These are phyloP conservation scores for Linnaemya tessellans DNA, from an alignment of 2,888 invertebrate species.

Conservation along the genomic window DNA sequence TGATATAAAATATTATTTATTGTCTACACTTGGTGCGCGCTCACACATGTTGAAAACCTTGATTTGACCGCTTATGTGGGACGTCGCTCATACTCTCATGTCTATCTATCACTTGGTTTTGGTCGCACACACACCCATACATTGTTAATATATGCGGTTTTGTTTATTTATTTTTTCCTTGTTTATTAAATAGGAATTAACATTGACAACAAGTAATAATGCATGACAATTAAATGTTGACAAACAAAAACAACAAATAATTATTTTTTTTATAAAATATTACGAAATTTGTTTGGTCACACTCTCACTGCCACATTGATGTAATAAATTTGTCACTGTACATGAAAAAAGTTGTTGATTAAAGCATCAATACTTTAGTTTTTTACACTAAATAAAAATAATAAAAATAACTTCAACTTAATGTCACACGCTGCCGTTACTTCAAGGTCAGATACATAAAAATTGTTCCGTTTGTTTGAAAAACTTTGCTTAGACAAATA, in stretches of 20 bases:
- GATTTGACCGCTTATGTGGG: slow-evolving; percentile 38
- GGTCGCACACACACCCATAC: not conserved
- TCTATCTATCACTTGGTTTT: not conserved
- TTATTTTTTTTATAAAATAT: not conserved
- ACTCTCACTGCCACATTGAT: not conserved
- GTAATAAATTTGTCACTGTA: no score
- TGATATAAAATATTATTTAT: slow-evolving; percentile 12
- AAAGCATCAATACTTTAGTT: not conserved
- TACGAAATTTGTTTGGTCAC: not conserved
- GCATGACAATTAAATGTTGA: slow-evolving; percentile 19
- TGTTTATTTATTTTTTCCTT: not conserved
- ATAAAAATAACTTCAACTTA: not conserved
- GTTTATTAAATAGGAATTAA: slow-evolving; percentile 59
- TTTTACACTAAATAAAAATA: not conserved
- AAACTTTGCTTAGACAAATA: not conserved
- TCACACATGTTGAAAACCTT: slow-evolving; percentile 45
- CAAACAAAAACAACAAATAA: not conserved
- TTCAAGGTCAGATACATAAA: not conserved
- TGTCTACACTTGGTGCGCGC: slow-evolving; percentile 1
- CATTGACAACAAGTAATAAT: slow-evolving; percentile 57
- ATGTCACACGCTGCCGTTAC: not conserved
- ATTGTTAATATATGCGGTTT: slow-evolving; percentile 16
- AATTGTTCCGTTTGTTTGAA: not conserved
- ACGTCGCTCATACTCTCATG: not conserved
- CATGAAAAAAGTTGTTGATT: no score